Evolutionary conservation across 1,140 invertebrate genomes (phyloP).

Genomic region (Drosophila novamexicana): DNA sequence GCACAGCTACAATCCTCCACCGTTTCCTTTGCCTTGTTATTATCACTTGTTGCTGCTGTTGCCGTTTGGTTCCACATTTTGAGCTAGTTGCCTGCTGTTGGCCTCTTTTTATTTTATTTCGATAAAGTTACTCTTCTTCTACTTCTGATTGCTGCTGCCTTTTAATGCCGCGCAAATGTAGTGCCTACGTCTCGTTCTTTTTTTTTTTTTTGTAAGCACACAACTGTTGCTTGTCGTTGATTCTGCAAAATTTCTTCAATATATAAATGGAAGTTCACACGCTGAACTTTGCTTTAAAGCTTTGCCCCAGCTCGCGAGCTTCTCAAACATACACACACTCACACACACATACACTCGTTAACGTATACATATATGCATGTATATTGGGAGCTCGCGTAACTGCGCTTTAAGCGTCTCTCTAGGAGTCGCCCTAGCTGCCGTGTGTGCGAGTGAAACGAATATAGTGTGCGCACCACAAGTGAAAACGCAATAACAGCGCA

Average conservation of each 20-base stretch:
- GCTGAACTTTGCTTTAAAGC: slow-evolving; percentile 49
- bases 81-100: slow-evolving; percentile 62
- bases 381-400: slow-evolving; percentile 59
- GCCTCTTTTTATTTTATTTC: slow-evolving; percentile 42
- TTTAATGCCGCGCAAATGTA: slow-evolving; percentile 5
- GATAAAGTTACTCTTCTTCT: slow-evolving; percentile 46
- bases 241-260: slow-evolving; percentile 47
- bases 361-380: slow-evolving; percentile 1
- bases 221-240: slow-evolving; percentile 19
- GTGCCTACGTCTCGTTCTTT: slow-evolving; percentile 10
- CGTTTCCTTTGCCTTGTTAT: slow-evolving; percentile 64
- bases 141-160: slow-evolving; percentile 21
- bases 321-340: slow-evolving; percentile 4
- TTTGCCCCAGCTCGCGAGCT: slow-evolving; percentile 8
- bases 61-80: slow-evolving; percentile 83
- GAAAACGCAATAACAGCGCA: slow-evolving; percentile 70
- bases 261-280: slow-evolving; percentile 47
- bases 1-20: slow-evolving; percentile 53
- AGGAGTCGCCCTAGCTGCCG: not conserved
- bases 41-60: slow-evolving; percentile 76
- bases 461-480: slow-evolving; percentile 49
- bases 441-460: slow-evolving; percentile 67
- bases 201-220: not conserved
- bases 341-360: slow-evolving; percentile 11
- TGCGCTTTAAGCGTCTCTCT: slow-evolving; percentile 64